Base-by-base conservation (phyloP, 2,888 invertebrate genomes). In the Pachycephus smyrnensis region DNA sequence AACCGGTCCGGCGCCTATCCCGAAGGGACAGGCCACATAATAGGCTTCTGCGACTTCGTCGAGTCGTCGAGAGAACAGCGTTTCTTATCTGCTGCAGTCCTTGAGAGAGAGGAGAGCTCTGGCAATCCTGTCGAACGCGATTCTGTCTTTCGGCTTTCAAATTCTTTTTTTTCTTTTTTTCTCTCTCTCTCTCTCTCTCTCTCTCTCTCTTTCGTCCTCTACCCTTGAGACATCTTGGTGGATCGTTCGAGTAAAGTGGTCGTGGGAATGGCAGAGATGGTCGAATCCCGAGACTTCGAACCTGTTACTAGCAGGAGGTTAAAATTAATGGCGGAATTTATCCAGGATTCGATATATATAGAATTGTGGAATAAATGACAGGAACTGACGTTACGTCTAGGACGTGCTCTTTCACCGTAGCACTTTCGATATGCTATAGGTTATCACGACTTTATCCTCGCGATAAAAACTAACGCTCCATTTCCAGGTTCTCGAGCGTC, bases 391-490 rank as follows among this genome's bases (percentile, higher is more conserved):
- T 55, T 55, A 55, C 55, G 15, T 55, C 55, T 55, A 55, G 55
- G 23, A 81, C 78, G 81, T 84, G 82, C 82, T 86, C 84, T 85
- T 86, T 85, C 84, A 82, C 84, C 84, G 81, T 84, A 0, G 85
- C 83, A 83, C 82, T 84, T 80, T 77, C 79, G 77, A 55, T 55
- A 76, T 84, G 90, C 89, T 88, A 87, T 85, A 88, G 89, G 89
- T 90, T 91, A 91, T 90, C 91, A 88, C 88, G 86, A 89, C 86
- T 89, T 89, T 90, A 90, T 89, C 86, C 88, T 85, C 82, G 71
- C 88, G 88, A 91, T 91, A 90, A 91, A 91, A 90, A 89, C 88
- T 88, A 88, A 90, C 89, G 88, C 89, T 88, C 89, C 86, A 88
- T 89, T 90, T 86, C 87, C 88, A 89, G 88, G 87, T 88, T 89